Evolutionary conservation across 2,113 vertebrate genomes (phyloP).

Genomic region (Prietella phreatophila): DNA sequence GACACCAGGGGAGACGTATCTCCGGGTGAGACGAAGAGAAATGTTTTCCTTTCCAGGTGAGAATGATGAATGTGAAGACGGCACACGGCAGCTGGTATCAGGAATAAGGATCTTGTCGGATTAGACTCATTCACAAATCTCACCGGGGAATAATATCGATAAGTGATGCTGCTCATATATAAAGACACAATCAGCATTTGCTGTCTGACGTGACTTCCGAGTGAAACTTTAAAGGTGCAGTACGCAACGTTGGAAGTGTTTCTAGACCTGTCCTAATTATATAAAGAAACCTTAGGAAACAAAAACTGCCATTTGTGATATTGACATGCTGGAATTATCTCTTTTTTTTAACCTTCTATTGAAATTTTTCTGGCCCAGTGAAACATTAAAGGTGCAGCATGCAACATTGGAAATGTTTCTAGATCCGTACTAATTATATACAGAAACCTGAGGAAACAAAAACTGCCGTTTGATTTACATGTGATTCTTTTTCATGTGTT

Average conservation of each 20-base stretch:
- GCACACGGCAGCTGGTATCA: not conserved
- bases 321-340: not conserved
- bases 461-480: too few species aligned
- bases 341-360: not conserved
- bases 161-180: constrained; percentile 3
- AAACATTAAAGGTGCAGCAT: not conserved
- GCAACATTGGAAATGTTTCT: not conserved
- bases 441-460: not conserved
- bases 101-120: not conserved
- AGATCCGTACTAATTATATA: not conserved
- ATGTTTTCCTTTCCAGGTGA: constrained; percentile 18
- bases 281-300: not conserved
- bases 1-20: constrained; percentile 54
- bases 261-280: not conserved
- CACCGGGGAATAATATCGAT: constrained; percentile 16
- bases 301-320: not conserved
- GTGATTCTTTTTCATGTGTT: too few species aligned
- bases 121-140: constrained; percentile 23
- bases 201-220: not conserved
- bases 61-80: constrained; percentile 32
- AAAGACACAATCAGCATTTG: not conserved
- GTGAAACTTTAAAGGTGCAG: not conserved
- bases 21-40: not conserved
- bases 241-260: not conserved
- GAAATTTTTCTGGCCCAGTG: not conserved